Evolutionary conservation across 2,888 invertebrate species (phyloP), one percentile per base, ranked within the genome.

Genomic region (Cotesia congregata): DNA sequence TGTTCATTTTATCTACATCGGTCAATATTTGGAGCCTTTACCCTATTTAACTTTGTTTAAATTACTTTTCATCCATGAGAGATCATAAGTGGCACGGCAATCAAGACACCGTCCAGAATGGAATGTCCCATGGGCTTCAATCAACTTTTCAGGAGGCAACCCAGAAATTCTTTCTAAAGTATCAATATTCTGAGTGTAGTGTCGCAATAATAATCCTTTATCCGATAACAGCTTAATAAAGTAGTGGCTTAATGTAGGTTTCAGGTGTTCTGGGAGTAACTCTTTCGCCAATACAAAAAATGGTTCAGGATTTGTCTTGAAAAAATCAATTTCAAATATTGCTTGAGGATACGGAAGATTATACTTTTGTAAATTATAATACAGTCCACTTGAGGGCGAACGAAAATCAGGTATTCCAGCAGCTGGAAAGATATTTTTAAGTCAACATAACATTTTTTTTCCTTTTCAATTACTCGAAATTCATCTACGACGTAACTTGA

Each of bases 401-500:
- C 98, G 93, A 88, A 98, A 98, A 88, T 98, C 98, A 20, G 98
- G 98, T 83, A 98, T 98, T 59, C 98, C 98, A 75, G 97, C 97
- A 85, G 97, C 96, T 96, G 88, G 77, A 92, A 88, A 77, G 77
- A 72, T 39, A 64, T 17, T 6, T 69, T 20, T 6, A 39, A 6
- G 0, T 15, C 65, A 68, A 65, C 64, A 75, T 60, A 41, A 15
- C 68, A 65, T 60, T 9, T 15, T n/a, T 73, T 15, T 6, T 70
- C n/a, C 61, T 71, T 72, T 40, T 15, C 50, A 73, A 65, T 41
- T 38, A 12, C 65, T 69, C 39, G 12, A 12, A 5, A 6, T 6
- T 68, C 12, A 60, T 64, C 20, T 68, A 20, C 38, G 6, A 50
- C 59, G 30, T n/a, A 7, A 30, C 1, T 15, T 7, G 67, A 40